Conservation (phyloP, 2,797 vertebrate species). For the Acanthis flammea region DNA sequence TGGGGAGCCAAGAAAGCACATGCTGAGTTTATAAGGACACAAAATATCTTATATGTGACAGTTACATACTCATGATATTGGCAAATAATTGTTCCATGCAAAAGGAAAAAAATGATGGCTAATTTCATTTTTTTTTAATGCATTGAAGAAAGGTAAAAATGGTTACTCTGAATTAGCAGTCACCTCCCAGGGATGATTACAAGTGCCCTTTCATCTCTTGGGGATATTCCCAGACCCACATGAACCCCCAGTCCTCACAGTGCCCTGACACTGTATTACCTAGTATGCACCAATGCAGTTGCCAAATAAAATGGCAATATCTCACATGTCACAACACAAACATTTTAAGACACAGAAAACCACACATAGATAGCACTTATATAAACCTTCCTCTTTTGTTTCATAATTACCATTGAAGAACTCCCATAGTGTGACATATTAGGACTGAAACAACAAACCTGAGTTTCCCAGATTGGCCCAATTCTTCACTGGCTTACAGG, state of each 20-base stretch:
- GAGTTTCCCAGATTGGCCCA: neutral
- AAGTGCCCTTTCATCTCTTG: neutral
- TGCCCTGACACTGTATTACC: neutral
- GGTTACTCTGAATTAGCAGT: neutral
- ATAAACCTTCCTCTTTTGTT: neutral
- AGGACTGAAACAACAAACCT: neutral
- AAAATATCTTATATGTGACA: neutral
- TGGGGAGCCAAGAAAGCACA: neutral
- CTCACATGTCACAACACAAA: neutral
- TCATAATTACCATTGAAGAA: neutral
- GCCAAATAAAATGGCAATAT: neutral
- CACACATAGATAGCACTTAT: too few relatives aligned
- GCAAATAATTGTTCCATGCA: neutral
- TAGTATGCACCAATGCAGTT: neutral
- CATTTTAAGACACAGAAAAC: neutral
- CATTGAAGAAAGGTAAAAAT: neutral
- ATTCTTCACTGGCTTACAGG: neutral
- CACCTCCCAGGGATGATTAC: neutral
- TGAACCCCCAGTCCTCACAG: neutral
- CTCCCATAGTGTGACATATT: neutral
- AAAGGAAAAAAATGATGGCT: neutral
- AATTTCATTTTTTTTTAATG: neutral
- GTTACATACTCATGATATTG: neutral
- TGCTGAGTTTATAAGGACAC: neutral
- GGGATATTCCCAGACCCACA: neutral